Evolutionary conservation across 2,113 vertebrate species (phyloP).

Genomic region (Atractosteus spatula): DNA sequence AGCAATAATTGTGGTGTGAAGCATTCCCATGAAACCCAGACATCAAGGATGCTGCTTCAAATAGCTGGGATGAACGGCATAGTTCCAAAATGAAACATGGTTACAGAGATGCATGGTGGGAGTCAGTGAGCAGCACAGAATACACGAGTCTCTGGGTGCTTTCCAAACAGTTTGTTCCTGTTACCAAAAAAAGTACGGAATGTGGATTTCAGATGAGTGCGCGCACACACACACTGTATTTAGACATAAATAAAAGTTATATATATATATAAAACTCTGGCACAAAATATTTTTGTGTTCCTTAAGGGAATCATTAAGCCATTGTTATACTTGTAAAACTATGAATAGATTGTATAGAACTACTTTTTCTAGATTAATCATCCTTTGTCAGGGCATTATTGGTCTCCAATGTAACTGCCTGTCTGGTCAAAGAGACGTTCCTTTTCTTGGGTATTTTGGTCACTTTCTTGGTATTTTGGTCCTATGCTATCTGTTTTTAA

Average conservation of each 20-base stretch:
- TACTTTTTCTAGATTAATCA: not conserved
- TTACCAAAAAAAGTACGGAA: constrained; percentile 23
- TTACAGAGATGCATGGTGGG: constrained; percentile 45
- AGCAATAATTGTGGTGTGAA: constrained; percentile 57
- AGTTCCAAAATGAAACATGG: constrained; percentile 64
- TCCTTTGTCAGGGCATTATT: constrained; percentile 5
- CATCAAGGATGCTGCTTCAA: constrained; percentile 66
- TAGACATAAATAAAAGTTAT: not conserved
- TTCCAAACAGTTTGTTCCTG: constrained; percentile 46
- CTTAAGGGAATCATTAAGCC: not conserved
- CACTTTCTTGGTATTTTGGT: too few relatives aligned
- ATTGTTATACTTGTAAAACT: not conserved
- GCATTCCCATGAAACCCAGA: constrained; percentile 62
- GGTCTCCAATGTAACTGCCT: not conserved
- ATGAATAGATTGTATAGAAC: not conserved
- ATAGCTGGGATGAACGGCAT: constrained; percentile 67
- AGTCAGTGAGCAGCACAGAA: constrained; percentile 44
- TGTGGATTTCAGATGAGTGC: not conserved
- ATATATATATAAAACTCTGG: not conserved
- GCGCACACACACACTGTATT: constrained; percentile 14
- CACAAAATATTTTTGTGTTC: not conserved
- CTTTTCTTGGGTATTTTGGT: too few relatives aligned
- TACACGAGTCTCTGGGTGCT: constrained; percentile 29
- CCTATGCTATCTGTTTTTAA: too few relatives aligned
- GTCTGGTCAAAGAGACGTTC: not conserved